phyloP scores from a whole-genome alignment of 2,888 invertebrate genomes.

The Rhaphigaster nebulosa region DNA sequence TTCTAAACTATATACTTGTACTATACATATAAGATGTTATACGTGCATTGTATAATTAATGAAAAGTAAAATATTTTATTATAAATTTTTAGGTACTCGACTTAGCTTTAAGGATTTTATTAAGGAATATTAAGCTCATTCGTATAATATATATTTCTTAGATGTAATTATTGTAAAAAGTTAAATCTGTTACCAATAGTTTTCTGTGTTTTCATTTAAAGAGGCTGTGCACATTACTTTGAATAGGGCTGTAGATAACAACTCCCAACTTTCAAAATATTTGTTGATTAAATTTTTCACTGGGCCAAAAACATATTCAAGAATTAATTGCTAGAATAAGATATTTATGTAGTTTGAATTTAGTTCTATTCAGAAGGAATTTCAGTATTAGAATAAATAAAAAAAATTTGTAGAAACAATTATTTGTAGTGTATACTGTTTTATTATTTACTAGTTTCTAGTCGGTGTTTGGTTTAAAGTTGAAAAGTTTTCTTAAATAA shows the following conservation, averaged over 20 bases:
- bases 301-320: neutral
- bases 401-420: neutral
- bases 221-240: conserved; percentile 49
- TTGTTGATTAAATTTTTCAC: neutral
- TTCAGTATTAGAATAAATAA: conserved; percentile 16
- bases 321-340: neutral
- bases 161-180: neutral
- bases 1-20: conserved; percentile 20
- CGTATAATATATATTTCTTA: neutral
- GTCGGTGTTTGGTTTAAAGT: neutral
- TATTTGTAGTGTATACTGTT: neutral
- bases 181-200: neutral
- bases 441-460: neutral
- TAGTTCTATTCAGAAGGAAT: neutral
- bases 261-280: neutral
- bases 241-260: neutral
- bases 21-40: neutral
- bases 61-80: conserved; percentile 44
- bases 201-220: neutral
- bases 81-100: conserved; percentile 18
- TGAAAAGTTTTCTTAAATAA: neutral
- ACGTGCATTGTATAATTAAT: neutral
- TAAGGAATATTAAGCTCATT: conserved; percentile 8
- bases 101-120: conserved; percentile 4
- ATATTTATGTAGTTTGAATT: neutral